Evolutionary conservation across 1,140 invertebrate species (phyloP).

Genomic region (Megalopta genalis): DNA sequence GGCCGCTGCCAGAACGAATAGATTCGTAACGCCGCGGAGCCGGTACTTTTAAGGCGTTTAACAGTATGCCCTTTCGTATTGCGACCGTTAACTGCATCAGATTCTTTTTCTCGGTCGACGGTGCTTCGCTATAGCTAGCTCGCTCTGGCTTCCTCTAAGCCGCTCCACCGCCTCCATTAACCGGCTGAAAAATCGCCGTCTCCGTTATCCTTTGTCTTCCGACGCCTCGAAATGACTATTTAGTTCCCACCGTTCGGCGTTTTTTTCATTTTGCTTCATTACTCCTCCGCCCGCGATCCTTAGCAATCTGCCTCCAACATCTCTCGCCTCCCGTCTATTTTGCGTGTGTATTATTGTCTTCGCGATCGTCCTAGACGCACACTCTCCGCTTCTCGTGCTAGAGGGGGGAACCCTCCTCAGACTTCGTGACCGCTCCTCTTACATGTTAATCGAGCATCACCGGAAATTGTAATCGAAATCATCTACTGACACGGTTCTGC

Average conservation of each 20-base stretch:
- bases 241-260: constrained; percentile 60
- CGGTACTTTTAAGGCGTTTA: constrained; percentile 47
- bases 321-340: neutral
- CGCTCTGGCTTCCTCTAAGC: constrained; percentile 36
- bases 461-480: neutral
- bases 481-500: neutral
- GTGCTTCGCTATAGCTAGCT: too few relatives aligned
- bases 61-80: constrained; percentile 56
- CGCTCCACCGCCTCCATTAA: constrained; percentile 54
- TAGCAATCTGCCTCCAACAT: constrained; percentile 2
- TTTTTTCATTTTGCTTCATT: constrained; percentile 59
- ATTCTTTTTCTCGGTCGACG: constrained; percentile 47
- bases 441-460: constrained; percentile 4
- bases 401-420: too few relatives aligned
- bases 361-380: constrained; percentile 4
- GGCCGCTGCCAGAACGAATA: neutral
- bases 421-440: constrained; percentile 1
- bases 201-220: constrained; percentile 66
- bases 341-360: neutral
- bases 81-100: constrained; percentile 56
- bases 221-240: constrained; percentile 57
- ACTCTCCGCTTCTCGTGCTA: neutral
- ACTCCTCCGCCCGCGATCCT: constrained; percentile 45
- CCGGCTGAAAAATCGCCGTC: constrained; percentile 57
- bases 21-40: constrained; percentile 15